Conservation (phyloP, 2,888 invertebrate genomes). For the Apodemia mormo region DNA sequence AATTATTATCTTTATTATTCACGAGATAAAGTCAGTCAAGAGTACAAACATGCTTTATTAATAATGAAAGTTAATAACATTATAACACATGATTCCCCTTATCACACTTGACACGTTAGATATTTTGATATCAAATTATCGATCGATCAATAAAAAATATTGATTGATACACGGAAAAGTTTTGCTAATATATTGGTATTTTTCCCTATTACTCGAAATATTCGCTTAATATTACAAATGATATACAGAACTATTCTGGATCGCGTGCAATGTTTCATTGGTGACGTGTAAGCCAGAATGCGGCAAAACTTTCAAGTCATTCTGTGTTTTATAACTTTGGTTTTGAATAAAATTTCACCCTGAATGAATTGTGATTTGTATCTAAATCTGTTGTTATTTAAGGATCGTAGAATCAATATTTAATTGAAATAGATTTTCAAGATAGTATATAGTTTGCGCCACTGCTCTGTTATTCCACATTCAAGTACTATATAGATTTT, state of each 20-base stretch:
- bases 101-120: background rate
- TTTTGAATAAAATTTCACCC: conserved; percentile 11
- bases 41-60: background rate
- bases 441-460: background rate
- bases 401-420: background rate
- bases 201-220: conserved; percentile 2
- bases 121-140: background rate
- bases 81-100: background rate
- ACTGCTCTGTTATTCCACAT: background rate
- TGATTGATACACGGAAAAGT: conserved; percentile 9
- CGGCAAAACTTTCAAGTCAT: conserved; percentile 28
- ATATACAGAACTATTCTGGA: conserved; percentile 9
- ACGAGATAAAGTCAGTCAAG: no score
- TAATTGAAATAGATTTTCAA: background rate
- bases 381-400: background rate
- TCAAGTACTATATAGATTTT: no score
- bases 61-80: background rate
- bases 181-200: background rate
- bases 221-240: background rate
- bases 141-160: background rate
- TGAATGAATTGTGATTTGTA: conserved; percentile 2
- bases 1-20: no score
- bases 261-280: conserved; percentile 17
- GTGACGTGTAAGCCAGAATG: conserved; percentile 9
- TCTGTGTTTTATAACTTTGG: conserved; percentile 24